A percentile compares a stretch with the other conserved stretches of the same genome.
These are phyloP conservation scores for Bucorvus abyssinicus DNA, from an alignment of 2,797 vertebrate species.

Conservation along the genomic window DNA sequence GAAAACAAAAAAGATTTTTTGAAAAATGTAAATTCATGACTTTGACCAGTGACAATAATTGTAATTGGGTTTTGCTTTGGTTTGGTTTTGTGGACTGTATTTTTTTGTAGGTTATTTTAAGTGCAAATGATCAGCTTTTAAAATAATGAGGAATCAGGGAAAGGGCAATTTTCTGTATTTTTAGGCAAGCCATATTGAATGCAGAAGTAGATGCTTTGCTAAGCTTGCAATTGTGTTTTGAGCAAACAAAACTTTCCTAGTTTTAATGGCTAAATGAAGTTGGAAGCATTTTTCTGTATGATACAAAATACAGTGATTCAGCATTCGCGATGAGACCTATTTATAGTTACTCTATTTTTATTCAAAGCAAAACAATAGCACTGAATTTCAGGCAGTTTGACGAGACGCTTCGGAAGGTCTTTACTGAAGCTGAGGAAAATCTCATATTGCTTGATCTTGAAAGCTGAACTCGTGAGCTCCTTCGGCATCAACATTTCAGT, in stretches of 20 bases:
- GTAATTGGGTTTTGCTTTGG: background rate
- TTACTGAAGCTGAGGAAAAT: background rate
- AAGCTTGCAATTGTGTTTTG: background rate
- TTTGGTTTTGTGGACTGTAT: background rate
- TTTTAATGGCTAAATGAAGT: background rate
- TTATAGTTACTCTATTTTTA: conserved; percentile 54
- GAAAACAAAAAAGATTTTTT: background rate
- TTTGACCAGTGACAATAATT: background rate
- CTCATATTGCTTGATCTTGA: background rate
- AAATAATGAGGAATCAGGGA: background rate
- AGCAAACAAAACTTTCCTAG: background rate
- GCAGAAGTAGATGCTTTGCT: background rate
- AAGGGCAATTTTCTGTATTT: background rate
- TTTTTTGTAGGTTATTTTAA: background rate
- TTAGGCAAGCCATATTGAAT: accelerated
- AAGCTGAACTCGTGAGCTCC: background rate
- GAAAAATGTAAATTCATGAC: accelerated
- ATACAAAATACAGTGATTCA: conserved; percentile 46
- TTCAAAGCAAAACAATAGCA: conserved; percentile 47
- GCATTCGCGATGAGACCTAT: conserved; percentile 25
- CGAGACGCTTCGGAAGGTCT: background rate
- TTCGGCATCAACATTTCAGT: background rate
- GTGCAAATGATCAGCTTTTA: background rate
- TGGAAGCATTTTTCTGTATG: conserved; percentile 9
- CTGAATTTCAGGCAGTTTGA: conserved; percentile 44